Evolutionary conservation across 2,888 invertebrate species (phyloP), one percentile per base, ranked within the genome.

Genomic region (Cristatella mucedo): DNA sequence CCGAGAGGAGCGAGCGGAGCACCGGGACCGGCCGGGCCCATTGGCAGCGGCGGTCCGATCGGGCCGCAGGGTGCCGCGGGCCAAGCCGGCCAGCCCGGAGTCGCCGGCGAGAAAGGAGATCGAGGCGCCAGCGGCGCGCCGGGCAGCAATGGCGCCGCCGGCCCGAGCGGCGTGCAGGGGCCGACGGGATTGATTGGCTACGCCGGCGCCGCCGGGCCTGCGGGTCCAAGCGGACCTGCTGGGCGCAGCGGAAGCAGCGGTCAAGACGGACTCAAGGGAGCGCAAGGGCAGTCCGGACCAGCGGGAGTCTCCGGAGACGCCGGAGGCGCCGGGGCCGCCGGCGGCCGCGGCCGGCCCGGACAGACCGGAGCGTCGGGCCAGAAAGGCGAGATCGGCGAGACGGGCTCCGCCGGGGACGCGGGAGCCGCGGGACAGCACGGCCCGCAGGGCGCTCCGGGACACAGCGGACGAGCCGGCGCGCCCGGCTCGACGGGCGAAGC

Each of bases 361-460:
- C 13, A 21, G 16, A 36, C 36, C n/a, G 36, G 24, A 19, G 24
- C 16, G 4, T 18, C 24, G 18, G 41, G 41, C 7, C 24, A 4
- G 4, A 40, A 29, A n/a, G 42, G 42, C 16, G 29, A 32, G n/a
- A 42, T 21, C 4, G 42, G 42, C n/a, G 22, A 5, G 3, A 26
- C 32, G 20, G 42, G 42, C 31, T 22, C 38, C 4, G 32, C 38
- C 4, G 42, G 42, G 15, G 3, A 19, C 11, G 21, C 22, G 33
- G 40, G 40, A 7, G 24, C 22, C 15, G 18, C 40, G 22, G 43
- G 43, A 7, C 16, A 21, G 6, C 21, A 29, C 4, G 42, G 42
- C 21, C 16, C 22, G 6, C 37, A 24, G 31, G 40, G 40, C 16
- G 40, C 32, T 5, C 24, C 37, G 18, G 37, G 37, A 5, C 37